Evolutionary conservation across 2,113 vertebrate genomes (phyloP).

Genomic region (Cichladusa arquata): DNA sequence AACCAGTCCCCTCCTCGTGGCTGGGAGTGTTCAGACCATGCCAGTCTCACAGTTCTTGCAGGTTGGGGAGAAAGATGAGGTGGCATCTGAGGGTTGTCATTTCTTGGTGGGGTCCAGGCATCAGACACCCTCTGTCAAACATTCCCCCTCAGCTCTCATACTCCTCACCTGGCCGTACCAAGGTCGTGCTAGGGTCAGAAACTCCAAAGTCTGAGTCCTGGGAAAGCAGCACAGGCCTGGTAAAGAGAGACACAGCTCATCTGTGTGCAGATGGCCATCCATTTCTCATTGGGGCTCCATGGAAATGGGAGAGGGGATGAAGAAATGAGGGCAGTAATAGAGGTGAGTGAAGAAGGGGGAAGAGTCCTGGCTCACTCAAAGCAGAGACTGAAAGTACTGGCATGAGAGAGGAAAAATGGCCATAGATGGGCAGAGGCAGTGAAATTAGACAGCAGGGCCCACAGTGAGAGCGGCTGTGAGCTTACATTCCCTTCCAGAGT

Average conservation of each 20-base stretch:
- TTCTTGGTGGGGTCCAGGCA: background rate
- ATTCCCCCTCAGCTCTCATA: background rate
- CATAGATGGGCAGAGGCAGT: background rate
- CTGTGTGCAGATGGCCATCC: background rate
- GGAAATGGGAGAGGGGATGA: background rate
- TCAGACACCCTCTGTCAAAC: background rate
- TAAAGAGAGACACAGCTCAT: background rate
- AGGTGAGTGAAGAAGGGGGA: background rate
- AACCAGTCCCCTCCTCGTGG: background rate
- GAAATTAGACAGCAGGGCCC: background rate
- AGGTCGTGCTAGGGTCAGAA: background rate
- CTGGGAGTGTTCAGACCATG: background rate
- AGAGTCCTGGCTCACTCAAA: background rate
- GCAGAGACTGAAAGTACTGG: background rate
- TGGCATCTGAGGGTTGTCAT: background rate
- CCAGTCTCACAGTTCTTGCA: accelerated
- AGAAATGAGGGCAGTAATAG: background rate
- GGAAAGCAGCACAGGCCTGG: background rate
- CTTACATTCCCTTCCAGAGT: background rate
- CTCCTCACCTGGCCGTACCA: background rate
- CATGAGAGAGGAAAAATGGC: background rate
- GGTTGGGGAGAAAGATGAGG: background rate
- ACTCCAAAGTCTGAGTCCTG: background rate
- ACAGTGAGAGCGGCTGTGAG: background rate
- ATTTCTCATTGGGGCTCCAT: accelerated